A percentile compares a stretch with the other conserved stretches of the same genome.
Conservation (phyloP, 2,888 invertebrate genomes). For the Neoscelio sp. region DNA sequence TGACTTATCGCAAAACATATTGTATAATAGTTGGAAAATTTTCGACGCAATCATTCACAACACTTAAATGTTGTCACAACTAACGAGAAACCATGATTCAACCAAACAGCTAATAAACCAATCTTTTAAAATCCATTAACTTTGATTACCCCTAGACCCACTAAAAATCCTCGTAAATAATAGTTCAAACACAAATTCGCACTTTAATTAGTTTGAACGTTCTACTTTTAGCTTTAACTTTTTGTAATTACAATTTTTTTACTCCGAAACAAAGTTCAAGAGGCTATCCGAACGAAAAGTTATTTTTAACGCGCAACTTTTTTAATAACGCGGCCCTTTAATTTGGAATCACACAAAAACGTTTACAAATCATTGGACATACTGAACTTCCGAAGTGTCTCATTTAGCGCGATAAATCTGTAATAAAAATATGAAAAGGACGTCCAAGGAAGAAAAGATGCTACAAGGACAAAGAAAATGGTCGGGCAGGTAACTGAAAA, state of each 20-base stretch:
- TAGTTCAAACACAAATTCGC: slow-evolving; percentile 22
- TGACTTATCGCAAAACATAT: no score
- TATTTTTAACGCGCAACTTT: slow-evolving; percentile 43
- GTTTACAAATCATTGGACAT: slow-evolving; percentile 34
- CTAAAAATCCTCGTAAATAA: slow-evolving; percentile 44
- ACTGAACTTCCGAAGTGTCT: not conserved
- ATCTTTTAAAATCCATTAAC: slow-evolving; percentile 1
- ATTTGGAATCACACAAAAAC: slow-evolving; percentile 35
- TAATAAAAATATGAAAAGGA: slow-evolving; percentile 16
- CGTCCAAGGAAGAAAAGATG: not conserved
- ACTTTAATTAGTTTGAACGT: slow-evolving; percentile 49
- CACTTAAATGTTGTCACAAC: slow-evolving; percentile 16
- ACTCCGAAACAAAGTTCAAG: slow-evolving; percentile 30
- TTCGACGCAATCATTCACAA: not conserved
- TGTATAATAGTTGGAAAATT: no score
- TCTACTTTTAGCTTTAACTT: slow-evolving; percentile 37
- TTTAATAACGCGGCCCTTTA: slow-evolving; percentile 28
- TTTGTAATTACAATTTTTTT: slow-evolving; percentile 50
- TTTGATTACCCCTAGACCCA: slow-evolving; percentile 34
- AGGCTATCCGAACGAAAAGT: slow-evolving; percentile 33
- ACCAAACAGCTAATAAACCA: not conserved
- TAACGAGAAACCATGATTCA: slow-evolving; percentile 1
- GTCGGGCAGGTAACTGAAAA: not conserved
- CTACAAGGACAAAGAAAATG: slow-evolving; percentile 7
- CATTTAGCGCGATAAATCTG: slow-evolving; percentile 19